These are phyloP conservation scores for Zaprionus lineosus DNA, from an alignment of 2,888 invertebrate species.

Conservation along the genomic window DNA sequence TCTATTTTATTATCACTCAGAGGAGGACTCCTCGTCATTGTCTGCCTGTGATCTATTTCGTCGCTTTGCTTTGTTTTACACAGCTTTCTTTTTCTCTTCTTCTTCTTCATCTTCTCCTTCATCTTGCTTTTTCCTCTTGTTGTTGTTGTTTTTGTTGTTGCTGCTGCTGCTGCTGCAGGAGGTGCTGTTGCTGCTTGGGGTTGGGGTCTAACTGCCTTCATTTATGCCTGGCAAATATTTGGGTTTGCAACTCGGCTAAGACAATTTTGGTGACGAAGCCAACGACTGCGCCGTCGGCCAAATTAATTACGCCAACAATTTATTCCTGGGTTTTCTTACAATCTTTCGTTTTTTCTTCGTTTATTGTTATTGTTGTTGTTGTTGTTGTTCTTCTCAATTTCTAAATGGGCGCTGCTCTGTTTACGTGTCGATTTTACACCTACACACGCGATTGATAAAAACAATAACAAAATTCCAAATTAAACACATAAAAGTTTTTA, in stretches of 20 bases:
- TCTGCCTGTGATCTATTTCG: conserved; percentile 4
- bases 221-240: conserved; percentile 57
- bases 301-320: conserved; percentile 71
- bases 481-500: conserved; percentile 79
- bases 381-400: conserved; percentile 35
- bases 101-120: too few relatives aligned
- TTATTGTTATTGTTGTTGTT: background rate
- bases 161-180: too few relatives aligned
- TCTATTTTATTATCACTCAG: too few relatives aligned
- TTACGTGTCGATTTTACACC: conserved; percentile 67
- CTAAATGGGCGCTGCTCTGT: conserved; percentile 50
- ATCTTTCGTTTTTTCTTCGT: conserved; percentile 3
- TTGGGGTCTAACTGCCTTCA: too few relatives aligned
- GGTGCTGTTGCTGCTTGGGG: too few relatives aligned
- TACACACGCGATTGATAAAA: conserved; percentile 69
- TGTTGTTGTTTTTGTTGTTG: conserved; percentile 30
- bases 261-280: conserved; percentile 61
- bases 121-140: too few relatives aligned
- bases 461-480: conserved; percentile 80
- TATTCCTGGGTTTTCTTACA: conserved; percentile 31
- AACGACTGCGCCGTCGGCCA: conserved; percentile 47
- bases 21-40: background rate
- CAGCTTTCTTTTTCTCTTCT: too few relatives aligned
- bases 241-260: conserved; percentile 57
- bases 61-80: too few relatives aligned